Conservation (phyloP, 1,140 invertebrate genomes). For the Nixonia krombeini region DNA sequence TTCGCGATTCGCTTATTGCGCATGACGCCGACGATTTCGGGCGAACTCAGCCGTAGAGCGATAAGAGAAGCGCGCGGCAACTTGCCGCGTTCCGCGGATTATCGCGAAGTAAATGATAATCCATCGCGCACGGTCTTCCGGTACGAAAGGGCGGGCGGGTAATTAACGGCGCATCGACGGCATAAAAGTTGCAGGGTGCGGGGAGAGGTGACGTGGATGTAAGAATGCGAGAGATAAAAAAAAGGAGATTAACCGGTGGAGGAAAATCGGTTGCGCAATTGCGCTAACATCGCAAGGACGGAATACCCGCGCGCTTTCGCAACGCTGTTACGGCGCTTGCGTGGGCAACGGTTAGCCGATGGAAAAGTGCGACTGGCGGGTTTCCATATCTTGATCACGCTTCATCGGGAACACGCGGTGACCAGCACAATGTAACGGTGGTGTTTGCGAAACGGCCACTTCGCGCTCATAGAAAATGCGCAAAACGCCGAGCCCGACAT, state of each 20-base stretch:
- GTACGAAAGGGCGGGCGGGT: not conserved
- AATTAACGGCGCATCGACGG: too few species aligned
- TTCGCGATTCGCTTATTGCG: slow-evolving; percentile 51
- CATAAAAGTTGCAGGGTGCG: too few species aligned
- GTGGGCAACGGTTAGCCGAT: slow-evolving; percentile 45
- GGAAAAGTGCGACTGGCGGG: slow-evolving; percentile 48
- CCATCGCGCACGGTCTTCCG: too few species aligned
- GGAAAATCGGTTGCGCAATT: slow-evolving; percentile 28
- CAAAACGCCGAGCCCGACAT: slow-evolving; percentile 46
- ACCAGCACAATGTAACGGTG: slow-evolving; percentile 43
- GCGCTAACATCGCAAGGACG: slow-evolving; percentile 38
- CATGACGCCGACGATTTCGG: slow-evolving; percentile 45
- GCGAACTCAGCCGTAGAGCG: slow-evolving; percentile 35
- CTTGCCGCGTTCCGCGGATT: slow-evolving; percentile 30
- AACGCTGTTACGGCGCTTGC: slow-evolving; percentile 48
- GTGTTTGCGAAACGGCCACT: slow-evolving; percentile 45
- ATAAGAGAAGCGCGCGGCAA: slow-evolving; percentile 27
- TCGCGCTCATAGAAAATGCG: slow-evolving; percentile 44
- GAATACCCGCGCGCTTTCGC: slow-evolving; percentile 29
- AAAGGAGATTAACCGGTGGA: too few species aligned
- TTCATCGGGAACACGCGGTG: slow-evolving; percentile 49
- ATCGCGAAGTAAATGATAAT: slow-evolving; percentile 8
- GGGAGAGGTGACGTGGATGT: too few species aligned
- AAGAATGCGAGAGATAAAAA: too few species aligned
- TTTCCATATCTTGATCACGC: slow-evolving; percentile 53